Evolutionary conservation across 2,888 invertebrate species (phyloP).

Genomic region (Myopa testacea): DNA sequence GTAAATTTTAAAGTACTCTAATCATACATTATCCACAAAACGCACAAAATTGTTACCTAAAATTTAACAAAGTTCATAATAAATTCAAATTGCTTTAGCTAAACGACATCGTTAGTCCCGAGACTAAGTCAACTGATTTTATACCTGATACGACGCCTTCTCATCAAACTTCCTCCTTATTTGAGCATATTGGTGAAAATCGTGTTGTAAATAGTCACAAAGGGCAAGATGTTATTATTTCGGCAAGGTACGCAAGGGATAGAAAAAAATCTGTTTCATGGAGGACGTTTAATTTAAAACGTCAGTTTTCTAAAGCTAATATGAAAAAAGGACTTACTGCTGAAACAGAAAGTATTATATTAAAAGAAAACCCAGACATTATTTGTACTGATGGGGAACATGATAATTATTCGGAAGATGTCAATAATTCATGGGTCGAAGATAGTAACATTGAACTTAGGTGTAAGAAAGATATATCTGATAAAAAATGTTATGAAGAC

Average conservation of each 20-base stretch:
- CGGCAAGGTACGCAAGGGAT: constrained; percentile 68
- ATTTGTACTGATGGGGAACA: constrained; percentile 57
- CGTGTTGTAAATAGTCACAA: constrained; percentile 45
- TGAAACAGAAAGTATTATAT: constrained; percentile 65
- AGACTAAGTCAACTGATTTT: constrained; percentile 62
- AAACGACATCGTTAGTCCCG: constrained; percentile 59
- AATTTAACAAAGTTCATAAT: constrained; percentile 47
- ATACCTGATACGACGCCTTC: constrained; percentile 65
- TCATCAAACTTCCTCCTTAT: constrained; percentile 70
- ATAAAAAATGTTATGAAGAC: constrained; percentile 39
- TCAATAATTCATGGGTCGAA: constrained; percentile 48
- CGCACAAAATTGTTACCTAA: no score
- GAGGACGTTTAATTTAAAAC: constrained; percentile 84
- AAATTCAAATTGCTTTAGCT: constrained; percentile 54
- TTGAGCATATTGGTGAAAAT: constrained; percentile 55
- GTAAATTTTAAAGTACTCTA: no score
- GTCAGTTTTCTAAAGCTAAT: constrained; percentile 83
- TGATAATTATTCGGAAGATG: constrained; percentile 57
- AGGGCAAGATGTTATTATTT: constrained; percentile 46
- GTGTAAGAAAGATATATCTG: constrained; percentile 48
- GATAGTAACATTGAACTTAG: constrained; percentile 49
- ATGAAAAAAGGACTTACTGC: constrained; percentile 66
- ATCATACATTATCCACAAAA: no score
- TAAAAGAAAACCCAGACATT: constrained; percentile 66
- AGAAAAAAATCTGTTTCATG: constrained; percentile 77